Evolutionary conservation across 2,797 vertebrate genomes (phyloP).

Genomic region (Microctenopoma lineatum): DNA sequence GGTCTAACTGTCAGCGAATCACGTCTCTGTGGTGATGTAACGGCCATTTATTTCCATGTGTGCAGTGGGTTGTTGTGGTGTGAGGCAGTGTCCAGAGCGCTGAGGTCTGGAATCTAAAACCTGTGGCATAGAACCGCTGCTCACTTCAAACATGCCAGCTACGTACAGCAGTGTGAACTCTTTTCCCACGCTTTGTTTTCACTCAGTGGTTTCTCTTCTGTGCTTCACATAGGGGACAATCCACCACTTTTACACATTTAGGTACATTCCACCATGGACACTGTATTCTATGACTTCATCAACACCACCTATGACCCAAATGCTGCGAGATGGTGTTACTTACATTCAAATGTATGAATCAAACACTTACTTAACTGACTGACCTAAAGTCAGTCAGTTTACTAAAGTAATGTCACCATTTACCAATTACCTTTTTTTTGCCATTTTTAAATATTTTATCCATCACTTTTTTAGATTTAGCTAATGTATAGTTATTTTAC

Average conservation of each 20-base stretch:
- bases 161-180: conserved; percentile 16
- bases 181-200: conserved; percentile 27
- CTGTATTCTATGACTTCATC: no score
- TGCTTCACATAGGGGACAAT: not conserved
- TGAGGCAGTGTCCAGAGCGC: conserved; percentile 59
- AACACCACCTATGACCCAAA: not conserved
- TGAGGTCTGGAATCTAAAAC: conserved; percentile 57
- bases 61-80: conserved; percentile 23
- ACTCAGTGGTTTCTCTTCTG: not conserved
- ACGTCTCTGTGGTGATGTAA: conserved; percentile 45
- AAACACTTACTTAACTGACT: no score
- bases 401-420: no score
- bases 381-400: no score
- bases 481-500: no score
- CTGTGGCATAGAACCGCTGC: conserved; percentile 27
- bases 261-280: not conserved
- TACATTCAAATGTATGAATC: no score
- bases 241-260: not conserved
- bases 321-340: not conserved
- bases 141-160: conserved; percentile 25
- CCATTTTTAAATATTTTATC: no score
- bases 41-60: conserved; percentile 39
- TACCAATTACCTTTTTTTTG: no score
- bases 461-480: no score
- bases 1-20: conserved; percentile 19